phyloP scores from a whole-genome alignment of 2,888 invertebrate genomes.

The Heliconius sara region DNA sequence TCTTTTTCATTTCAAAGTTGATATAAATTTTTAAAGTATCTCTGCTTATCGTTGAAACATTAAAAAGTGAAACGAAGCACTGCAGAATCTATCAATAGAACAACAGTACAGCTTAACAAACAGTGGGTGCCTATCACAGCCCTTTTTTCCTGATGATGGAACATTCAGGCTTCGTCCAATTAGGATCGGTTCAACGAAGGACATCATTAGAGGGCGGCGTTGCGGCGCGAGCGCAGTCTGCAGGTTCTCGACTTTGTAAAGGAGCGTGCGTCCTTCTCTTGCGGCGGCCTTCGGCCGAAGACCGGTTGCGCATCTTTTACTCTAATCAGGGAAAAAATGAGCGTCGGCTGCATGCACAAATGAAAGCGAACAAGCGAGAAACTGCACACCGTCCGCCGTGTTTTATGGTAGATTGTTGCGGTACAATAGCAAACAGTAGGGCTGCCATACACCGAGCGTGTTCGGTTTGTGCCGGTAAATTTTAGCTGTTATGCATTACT shows the following conservation, averaged over 20 bases:
- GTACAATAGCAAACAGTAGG: constrained; percentile 62
- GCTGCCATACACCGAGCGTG: constrained; percentile 17
- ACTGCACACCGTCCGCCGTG: constrained; percentile 67
- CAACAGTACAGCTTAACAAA: constrained; percentile 48
- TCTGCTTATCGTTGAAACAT: background rate
- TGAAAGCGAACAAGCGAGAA: constrained; percentile 76
- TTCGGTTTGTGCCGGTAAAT: background rate
- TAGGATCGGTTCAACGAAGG: constrained; percentile 75
- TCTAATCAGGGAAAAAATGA: constrained; percentile 80
- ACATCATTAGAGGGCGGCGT: constrained; percentile 75
- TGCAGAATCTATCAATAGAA: constrained; percentile 59
- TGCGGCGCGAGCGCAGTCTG: constrained; percentile 53
- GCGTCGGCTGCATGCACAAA: constrained; percentile 71
- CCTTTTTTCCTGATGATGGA: constrained; percentile 72
- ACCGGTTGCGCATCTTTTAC: constrained; percentile 82
- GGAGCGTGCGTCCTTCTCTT: constrained; percentile 63
- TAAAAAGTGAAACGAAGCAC: background rate
- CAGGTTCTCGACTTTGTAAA: constrained; percentile 48
- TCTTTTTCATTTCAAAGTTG: background rate
- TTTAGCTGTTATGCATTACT: background rate
- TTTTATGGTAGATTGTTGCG: constrained; percentile 77
- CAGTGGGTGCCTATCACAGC: constrained; percentile 55
- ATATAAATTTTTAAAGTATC: background rate
- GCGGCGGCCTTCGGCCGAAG: constrained; percentile 76
- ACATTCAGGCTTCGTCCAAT: constrained; percentile 74